phyloP scores from a whole-genome alignment of 2,113 vertebrate genomes.

The Sinocyclocheilus grahami region DNA sequence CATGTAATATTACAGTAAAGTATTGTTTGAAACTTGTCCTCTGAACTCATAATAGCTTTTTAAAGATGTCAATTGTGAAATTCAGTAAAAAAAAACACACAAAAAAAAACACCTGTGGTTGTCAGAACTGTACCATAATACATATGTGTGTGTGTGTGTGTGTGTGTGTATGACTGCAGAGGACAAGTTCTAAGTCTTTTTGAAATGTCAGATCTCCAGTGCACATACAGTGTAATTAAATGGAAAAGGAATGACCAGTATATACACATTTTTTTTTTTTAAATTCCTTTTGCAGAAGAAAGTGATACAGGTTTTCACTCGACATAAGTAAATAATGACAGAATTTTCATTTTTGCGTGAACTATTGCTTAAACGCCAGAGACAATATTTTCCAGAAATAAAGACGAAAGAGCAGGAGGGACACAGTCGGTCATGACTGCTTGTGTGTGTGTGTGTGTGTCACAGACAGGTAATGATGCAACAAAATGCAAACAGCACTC shows the following conservation, averaged over 20 bases:
- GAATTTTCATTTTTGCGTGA: not conserved
- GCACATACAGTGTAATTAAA: not conserved
- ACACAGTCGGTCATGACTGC: not conserved
- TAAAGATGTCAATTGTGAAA: too few species aligned
- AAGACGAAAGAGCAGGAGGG: constrained; percentile 39
- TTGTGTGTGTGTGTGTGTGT: constrained; percentile 31
- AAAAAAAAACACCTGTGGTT: too few species aligned
- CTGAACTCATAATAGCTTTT: too few species aligned
- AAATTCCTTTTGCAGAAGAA: not conserved
- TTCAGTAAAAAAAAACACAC: too few species aligned
- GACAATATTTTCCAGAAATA: constrained; percentile 29
- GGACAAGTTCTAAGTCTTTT: not conserved
- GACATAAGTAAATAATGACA: not conserved
- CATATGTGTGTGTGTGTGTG: too few species aligned
- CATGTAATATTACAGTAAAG: too few species aligned
- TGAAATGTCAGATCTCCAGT: not conserved
- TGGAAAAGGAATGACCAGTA: not conserved
- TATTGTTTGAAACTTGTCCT: too few species aligned
- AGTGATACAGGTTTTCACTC: too few species aligned
- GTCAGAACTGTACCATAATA: too few species aligned
- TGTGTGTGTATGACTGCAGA: not conserved
- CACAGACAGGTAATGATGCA: constrained; percentile 47
- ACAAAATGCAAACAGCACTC: constrained; percentile 43
- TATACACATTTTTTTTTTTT: too few species aligned
- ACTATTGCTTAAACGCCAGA: constrained; percentile 17